Evolutionary conservation across 37 sponge, comb jelly and placozoan genomes (phyloP).

Genomic region (Ianthella basta): DNA sequence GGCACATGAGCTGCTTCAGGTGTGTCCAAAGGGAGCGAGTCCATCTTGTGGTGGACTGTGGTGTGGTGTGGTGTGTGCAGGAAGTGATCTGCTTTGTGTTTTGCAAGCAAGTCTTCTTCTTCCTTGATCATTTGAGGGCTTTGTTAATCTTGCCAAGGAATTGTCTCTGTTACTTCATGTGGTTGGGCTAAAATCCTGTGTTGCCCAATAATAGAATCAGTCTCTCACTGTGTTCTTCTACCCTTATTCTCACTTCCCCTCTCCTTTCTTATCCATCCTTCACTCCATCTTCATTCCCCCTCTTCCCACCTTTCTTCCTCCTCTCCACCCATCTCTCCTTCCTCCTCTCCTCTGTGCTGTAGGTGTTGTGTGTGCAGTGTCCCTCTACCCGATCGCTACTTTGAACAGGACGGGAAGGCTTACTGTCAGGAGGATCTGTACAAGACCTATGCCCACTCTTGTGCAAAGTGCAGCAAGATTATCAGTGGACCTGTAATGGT

Average conservation of each 20-base stretch:
- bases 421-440: slow-evolving; percentile 69
- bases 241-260: background rate
- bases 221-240: no score
- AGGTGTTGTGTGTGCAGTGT: slow-evolving; percentile 64
- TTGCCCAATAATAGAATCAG: no score
- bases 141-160: no score
- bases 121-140: no score
- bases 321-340: background rate
- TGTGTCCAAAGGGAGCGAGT: slow-evolving; percentile 9
- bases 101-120: no score
- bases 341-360: background rate
- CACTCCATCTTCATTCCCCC: background rate
- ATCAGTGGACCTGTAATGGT: slow-evolving; percentile 85
- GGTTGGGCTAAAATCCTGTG: no score
- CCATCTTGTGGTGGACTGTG: background rate
- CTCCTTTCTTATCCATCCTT: background rate
- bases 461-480: slow-evolving; percentile 52
- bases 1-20: slow-evolving; percentile 82
- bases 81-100: background rate
- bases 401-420: slow-evolving; percentile 46
- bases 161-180: no score
- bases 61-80: background rate
- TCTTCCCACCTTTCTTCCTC: background rate
- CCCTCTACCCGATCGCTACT: slow-evolving; percentile 68
- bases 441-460: slow-evolving; percentile 66